Base-by-base conservation (phyloP, 2,888 invertebrate genomes). In the Macaria liturata region DNA sequence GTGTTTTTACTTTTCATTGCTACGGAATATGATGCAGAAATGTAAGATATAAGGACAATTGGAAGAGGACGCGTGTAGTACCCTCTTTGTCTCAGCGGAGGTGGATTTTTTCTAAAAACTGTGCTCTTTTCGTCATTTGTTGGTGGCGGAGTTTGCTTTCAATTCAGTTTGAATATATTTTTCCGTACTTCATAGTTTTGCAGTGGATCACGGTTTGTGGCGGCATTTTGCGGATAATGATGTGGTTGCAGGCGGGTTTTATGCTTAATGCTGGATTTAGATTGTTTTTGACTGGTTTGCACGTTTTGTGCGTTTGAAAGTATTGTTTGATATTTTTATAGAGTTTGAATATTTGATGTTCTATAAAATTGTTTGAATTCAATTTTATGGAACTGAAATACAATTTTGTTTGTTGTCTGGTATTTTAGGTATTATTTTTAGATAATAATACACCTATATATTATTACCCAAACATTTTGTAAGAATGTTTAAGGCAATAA, bases 21-120 rank as follows among this genome's bases (percentile, higher is more conserved):
- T 78, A 78, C 79, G 76, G 85, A 88, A 90, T 89, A 88, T 90
- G 90, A 89, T 87, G 88, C 84, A 88, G 86, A 85, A 88, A 88
- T 90, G 84, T 87, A 86, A 91, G 88, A 88, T 84, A 87, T 85
- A 83, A 87, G 83, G 87, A 90, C 90, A 88, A 88, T 89, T 86
- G 88, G 83, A 79, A 72, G 80, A 80, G 78, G 72, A 80, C 78
- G 80, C 76, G 78, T 85, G 82, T 78, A 80, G 78, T 75, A 80
- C 75, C 76, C 67, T 76, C 76, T 83, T 83, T 85, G 82, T 86
- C 78, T 78, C 70, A 64, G 67, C 69, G 63, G 71, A 70, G 71
- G 72, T 52, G 72, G 72, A 72, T 74, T 74, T 79, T 78, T 57
- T 77, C 77, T 76, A 75, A 75, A 61, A 74, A 64, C 68, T 64